These are phyloP conservation scores for Drosophila picticornis DNA, from an alignment of 2,888 invertebrate species.

Conservation along the genomic window DNA sequence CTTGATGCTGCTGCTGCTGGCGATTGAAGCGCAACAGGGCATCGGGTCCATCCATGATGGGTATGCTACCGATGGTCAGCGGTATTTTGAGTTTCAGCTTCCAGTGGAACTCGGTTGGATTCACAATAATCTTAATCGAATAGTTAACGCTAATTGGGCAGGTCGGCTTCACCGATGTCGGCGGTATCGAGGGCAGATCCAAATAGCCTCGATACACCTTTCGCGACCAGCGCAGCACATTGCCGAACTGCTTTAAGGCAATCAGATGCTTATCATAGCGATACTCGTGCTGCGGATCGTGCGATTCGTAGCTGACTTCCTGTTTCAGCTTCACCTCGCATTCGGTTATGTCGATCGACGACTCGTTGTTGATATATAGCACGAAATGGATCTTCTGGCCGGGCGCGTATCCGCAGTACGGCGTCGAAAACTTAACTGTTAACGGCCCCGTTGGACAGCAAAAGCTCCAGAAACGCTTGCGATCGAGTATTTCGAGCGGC, in stretches of 20 bases:
- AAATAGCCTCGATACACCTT: constrained; percentile 89
- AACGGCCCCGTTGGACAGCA: constrained; percentile 84
- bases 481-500: constrained; percentile 83
- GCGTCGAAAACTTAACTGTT: constrained; percentile 85
- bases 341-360: constrained; percentile 88
- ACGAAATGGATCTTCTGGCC: constrained; percentile 90
- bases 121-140: constrained; percentile 88
- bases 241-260: constrained; percentile 86
- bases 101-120: constrained; percentile 88
- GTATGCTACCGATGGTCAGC: constrained; percentile 88
- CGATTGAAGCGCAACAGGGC: constrained; percentile 68
- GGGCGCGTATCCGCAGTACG: constrained; percentile 91
- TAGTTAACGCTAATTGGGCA: constrained; percentile 91
- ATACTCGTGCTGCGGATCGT: constrained; percentile 84
- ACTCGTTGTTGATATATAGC: constrained; percentile 91
- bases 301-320: constrained; percentile 86
- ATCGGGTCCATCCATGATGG: constrained; percentile 87
- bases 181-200: constrained; percentile 90
- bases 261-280: constrained; percentile 84
- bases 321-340: constrained; percentile 89
- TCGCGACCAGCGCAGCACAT: constrained; percentile 87
- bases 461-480: constrained; percentile 85
- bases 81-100: constrained; percentile 89
- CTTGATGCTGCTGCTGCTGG: constrained; percentile 73
- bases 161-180: constrained; percentile 90